A percentile compares a stretch with the other conserved stretches of the same genome.
These are phyloP conservation scores for Thereva unica DNA, from an alignment of 2,888 invertebrate genomes.

Conservation along the genomic window DNA sequence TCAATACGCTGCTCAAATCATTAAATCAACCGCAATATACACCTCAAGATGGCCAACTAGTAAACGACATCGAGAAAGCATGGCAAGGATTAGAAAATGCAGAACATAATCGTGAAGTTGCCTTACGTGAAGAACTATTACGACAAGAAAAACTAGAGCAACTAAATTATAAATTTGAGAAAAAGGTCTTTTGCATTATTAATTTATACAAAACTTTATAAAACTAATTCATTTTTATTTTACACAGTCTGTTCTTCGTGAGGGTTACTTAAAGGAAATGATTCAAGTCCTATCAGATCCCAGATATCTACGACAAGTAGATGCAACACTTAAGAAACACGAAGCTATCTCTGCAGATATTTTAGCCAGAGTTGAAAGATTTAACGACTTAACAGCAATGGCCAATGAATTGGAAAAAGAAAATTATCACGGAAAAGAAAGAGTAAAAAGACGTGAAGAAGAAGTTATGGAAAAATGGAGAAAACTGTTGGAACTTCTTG, in stretches of 20 bases:
- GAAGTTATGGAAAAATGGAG: conserved; percentile 87
- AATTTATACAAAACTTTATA: conserved; percentile 17
- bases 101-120: conserved; percentile 92
- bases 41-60: conserved; percentile 86
- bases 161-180: conserved; percentile 92
- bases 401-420: conserved; percentile 88
- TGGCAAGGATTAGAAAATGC: conserved; percentile 93
- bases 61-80: conserved; percentile 93
- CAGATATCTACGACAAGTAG: conserved; percentile 88
- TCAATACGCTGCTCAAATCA: conserved; percentile 95
- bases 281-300: conserved; percentile 92
- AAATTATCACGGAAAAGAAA: conserved; percentile 87
- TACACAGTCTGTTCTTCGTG: conserved; percentile 79
- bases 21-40: conserved; percentile 84
- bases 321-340: conserved; percentile 97
- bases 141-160: conserved; percentile 93
- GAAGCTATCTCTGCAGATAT: conserved; percentile 98
- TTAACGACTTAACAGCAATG: conserved; percentile 92
- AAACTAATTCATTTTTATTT: conserved; percentile 18
- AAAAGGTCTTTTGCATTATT: conserved; percentile 66
- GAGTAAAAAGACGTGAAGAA: conserved; percentile 65
- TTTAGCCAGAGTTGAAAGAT: conserved; percentile 88
- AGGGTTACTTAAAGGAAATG: conserved; percentile 97
- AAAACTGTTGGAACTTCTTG: conserved; percentile 79
- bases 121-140: conserved; percentile 85